Base-by-base conservation (phyloP, 2,797 vertebrate genomes). In the Betta splendens region DNA sequence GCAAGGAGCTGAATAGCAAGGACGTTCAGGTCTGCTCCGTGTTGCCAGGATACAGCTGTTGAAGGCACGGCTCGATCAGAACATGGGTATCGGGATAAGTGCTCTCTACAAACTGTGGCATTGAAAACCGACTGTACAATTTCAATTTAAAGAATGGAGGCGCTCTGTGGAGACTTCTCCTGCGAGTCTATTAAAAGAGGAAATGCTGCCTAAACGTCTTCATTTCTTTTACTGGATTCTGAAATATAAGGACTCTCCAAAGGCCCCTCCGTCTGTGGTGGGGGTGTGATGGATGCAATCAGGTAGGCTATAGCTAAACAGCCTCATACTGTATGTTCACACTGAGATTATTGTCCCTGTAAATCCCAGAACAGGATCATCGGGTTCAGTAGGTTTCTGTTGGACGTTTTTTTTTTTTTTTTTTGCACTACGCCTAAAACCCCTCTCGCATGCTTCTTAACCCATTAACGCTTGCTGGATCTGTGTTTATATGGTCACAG, bases 11-110 rank as follows among this genome's bases (percentile, higher is more conserved):
- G 85, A 87, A 81, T 79, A 80, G 75, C 73, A 74, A 85, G 81
- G 81, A 81, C 68, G 6, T 85, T 87, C 79, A 82, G 75, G 80
- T 88, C 78, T 82, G 74, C 74, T 86, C 80, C 43, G 77, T 83
- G 90, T 91, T 91, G 89, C 88, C 90, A 87, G 86, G 88, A 89
- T 88, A 90, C 89, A 79, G 85, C 77, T 56, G 69, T 71, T 40
- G 44, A 83, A 84, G 84, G 84, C 62, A 53, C 81, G 64, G 56
- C 80, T 85, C n/a, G 21, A 75, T 75, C 42, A 56, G 57, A 53
- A 66, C 66, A 51, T 67, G 49, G 56, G 65, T 65, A 77, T 71
- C 69, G 64, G 74, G 60, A 78, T 69, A 71, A 83, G 55, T 65
- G 63, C 73, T 77, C 57, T 61, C 42, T 66, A 64, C 63, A 80